Conservation (phyloP, 2,113 vertebrate genomes). For the Rhinogobius similis region DNA sequence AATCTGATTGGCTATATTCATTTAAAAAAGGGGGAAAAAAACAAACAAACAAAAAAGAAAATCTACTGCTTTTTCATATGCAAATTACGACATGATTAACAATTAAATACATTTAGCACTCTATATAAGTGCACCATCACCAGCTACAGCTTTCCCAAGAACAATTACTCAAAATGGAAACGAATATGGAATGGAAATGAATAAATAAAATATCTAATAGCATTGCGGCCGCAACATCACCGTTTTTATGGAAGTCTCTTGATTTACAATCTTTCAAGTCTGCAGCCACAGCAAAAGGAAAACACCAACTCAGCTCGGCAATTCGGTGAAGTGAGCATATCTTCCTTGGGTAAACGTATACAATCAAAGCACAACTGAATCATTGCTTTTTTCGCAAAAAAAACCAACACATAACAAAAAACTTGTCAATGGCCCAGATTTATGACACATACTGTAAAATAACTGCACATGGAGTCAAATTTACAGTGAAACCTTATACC, state of each 20-base stretch:
- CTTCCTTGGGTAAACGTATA: not conserved
- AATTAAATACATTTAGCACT: too few relatives aligned
- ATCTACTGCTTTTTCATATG: too few relatives aligned
- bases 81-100: too few relatives aligned
- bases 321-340: not conserved
- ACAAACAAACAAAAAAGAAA: too few relatives aligned
- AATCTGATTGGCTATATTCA: too few relatives aligned
- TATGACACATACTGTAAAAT: not conserved
- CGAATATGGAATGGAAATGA: not conserved
- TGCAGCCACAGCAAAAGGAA: slow-evolving; percentile 4
- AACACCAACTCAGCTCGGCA: not conserved
- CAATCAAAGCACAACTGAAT: not conserved
- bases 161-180: too few relatives aligned
- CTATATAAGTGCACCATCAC: not conserved
- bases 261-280: not conserved
- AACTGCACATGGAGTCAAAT: too few relatives aligned
- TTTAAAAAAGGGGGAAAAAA: too few relatives aligned
- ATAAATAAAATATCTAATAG: not conserved
- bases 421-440: not conserved
- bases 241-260: not conserved
- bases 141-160: too few relatives aligned
- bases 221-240: not conserved
- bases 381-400: not conserved
- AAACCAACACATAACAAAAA: not conserved
- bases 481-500: not conserved